These are phyloP conservation scores for Pediacus dermestoides DNA, from an alignment of 2,888 invertebrate genomes.

Conservation along the genomic window DNA sequence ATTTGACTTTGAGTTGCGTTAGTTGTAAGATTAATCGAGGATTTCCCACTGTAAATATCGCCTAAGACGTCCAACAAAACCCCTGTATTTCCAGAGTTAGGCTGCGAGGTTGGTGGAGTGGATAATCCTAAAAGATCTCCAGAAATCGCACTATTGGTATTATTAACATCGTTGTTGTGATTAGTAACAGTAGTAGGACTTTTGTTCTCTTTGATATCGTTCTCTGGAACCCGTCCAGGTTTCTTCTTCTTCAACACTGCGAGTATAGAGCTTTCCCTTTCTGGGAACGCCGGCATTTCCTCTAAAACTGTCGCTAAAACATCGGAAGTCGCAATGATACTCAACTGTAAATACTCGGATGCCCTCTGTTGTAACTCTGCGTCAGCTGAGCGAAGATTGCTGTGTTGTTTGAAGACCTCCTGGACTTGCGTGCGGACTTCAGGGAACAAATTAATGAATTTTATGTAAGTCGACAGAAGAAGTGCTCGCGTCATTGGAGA, in stretches of 20 bases:
- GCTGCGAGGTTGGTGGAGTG: conserved; percentile 75
- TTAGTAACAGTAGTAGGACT: conserved; percentile 63
- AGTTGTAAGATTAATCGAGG: conserved; percentile 51
- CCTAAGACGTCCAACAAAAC: conserved; percentile 87
- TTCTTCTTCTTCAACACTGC: conserved; percentile 98
- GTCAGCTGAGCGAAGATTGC: conserved; percentile 95
- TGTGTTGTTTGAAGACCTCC: conserved; percentile 87
- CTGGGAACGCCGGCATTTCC: conserved; percentile 99
- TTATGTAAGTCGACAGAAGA: conserved; percentile 95
- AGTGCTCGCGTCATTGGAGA: conserved; percentile 95
- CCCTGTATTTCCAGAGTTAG: conserved; percentile 65
- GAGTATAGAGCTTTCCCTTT: conserved; percentile 94
- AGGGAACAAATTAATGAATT: conserved; percentile 98
- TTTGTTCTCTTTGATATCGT: conserved; percentile 77
- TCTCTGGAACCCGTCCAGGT: conserved; percentile 90
- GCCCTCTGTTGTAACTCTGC: conserved; percentile 98
- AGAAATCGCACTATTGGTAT: conserved; percentile 52
- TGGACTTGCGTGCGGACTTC: conserved; percentile 96
- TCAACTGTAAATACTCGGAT: conserved; percentile 94
- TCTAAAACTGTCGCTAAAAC: conserved; percentile 97
- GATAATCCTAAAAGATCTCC: conserved; percentile 85
- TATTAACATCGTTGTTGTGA: conserved; percentile 52
- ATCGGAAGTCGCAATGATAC: conserved; percentile 94
- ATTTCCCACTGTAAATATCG: conserved; percentile 70
- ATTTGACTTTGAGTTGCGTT: conserved; percentile 44